phyloP scores from a whole-genome alignment of 2,797 vertebrate genomes.

The Pelobates cultripes region DNA sequence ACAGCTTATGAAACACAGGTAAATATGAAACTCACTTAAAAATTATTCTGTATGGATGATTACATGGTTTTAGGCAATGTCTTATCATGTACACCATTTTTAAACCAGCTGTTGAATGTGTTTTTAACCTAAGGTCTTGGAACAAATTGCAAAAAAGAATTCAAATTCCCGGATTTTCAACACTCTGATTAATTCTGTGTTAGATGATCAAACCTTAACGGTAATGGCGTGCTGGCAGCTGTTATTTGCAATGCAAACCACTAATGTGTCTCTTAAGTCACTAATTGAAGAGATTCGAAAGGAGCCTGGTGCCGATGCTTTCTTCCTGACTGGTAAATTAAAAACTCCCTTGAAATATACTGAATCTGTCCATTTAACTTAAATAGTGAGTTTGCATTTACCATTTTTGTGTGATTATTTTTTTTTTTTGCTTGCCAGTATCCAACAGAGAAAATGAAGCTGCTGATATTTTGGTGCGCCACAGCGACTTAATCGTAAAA shows the following conservation, averaged over 20 bases:
- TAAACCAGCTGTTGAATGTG: not conserved
- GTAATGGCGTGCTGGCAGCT: slow-evolving; percentile 70
- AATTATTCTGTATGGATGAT: not conserved
- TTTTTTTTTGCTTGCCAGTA: slow-evolving; percentile 57
- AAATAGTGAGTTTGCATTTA: no score
- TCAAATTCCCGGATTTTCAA: slow-evolving; percentile 52
- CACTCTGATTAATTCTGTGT: slow-evolving; percentile 63
- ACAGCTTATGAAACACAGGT: slow-evolving; percentile 67
- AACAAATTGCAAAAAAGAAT: slow-evolving; percentile 61
- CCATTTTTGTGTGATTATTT: not conserved
- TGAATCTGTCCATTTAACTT: no score
- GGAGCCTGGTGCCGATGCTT: slow-evolving; percentile 62
- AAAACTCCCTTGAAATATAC: no score
- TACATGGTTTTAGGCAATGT: not conserved
- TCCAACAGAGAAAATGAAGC: slow-evolving; percentile 59
- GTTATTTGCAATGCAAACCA: slow-evolving; percentile 62
- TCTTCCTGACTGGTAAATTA: slow-evolving; percentile 66
- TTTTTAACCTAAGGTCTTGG: slow-evolving; percentile 60
- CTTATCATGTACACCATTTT: no score
- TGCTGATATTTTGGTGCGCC: slow-evolving; percentile 64
- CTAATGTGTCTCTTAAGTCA: slow-evolving; percentile 54
- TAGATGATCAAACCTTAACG: slow-evolving; percentile 65
- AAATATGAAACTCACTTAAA: not conserved
- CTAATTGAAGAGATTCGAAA: slow-evolving; percentile 69
- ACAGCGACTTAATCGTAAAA: slow-evolving; percentile 65